Base-by-base conservation (phyloP, 2,113 vertebrate genomes). In the Boulengeromyrus knoepffleri region DNA sequence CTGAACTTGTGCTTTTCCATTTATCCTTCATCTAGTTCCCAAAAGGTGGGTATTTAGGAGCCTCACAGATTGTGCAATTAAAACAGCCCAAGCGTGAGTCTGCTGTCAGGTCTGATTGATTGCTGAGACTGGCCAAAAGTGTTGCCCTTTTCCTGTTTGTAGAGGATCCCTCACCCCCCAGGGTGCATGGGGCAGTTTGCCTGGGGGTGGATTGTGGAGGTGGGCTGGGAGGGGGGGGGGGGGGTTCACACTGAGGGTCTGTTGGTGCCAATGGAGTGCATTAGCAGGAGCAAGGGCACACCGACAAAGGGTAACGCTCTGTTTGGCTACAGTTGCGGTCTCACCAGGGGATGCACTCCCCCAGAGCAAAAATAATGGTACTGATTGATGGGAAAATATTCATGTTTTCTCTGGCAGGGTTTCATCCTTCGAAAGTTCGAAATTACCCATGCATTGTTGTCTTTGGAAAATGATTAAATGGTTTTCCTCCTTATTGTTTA, bases 401-500 rank as follows among this genome's bases (percentile, higher is more conserved):
- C 31, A 58, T 62, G 13, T 66, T 88, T 85, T 84, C 31, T 83
- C 88, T 74, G 70, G 27, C 27, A 49, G 47, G 31, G 70, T 52
- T 9, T 77, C 9, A 39, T 88, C 36, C 7, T 15, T 45, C 89
- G 85, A 36, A 85, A 53, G 27, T 36, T 62, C 42, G 47, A 85
- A 85, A 52, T 50, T 24, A 50, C n/a, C 70, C 27, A 52, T 80
- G 88, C 10, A 36, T 36, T 9, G 56, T 85, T 45, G 56, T 89
- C 80, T 85, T 89, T 85, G 77, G 74, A 89, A 45, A 84, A 89
- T 89, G 31, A 89, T 56, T 84, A 83, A 80, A 80, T 21, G 45
- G 42, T 10, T 83, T 74, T 53, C 46, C 21, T 89, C 27, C 19
- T 42, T 52, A 36, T 56, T 56, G 21, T 85, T 89, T 85, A 39